Conservation (phyloP, 2,888 invertebrate genomes). For the Campaea margaritaria region DNA sequence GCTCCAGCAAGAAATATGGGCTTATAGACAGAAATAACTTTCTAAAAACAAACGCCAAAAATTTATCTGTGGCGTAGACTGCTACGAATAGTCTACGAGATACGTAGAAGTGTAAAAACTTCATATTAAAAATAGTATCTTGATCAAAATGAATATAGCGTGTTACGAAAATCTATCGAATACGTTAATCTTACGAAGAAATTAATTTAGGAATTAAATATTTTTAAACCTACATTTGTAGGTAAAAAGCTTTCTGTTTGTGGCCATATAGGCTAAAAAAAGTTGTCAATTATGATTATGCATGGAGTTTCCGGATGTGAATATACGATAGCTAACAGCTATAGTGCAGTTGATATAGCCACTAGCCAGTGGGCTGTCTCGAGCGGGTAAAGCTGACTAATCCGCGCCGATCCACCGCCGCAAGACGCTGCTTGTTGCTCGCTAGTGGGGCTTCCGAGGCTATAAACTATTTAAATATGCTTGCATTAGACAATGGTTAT, state of each 20-base stretch:
- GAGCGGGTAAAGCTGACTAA: slow-evolving; percentile 67
- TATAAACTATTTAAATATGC: slow-evolving; percentile 37
- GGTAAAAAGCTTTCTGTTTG: too few species aligned
- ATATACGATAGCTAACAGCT: too few species aligned
- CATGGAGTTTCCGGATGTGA: too few species aligned
- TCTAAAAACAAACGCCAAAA: neutral
- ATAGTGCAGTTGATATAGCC: neutral
- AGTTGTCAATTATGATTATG: too few species aligned
- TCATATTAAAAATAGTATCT: neutral
- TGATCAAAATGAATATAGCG: too few species aligned
- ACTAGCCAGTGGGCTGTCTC: slow-evolving; percentile 25
- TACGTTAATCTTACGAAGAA: too few species aligned
- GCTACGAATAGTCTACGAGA: slow-evolving; percentile 23
- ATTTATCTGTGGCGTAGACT: slow-evolving; percentile 4
- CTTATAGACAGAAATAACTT: too few species aligned
- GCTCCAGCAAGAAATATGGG: too few species aligned
- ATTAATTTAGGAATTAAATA: too few species aligned
- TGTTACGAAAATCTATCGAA: too few species aligned
- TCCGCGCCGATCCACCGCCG: slow-evolving; percentile 65
- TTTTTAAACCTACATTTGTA: too few species aligned
- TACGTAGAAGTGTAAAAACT: slow-evolving; percentile 8
- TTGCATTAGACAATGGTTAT: slow-evolving; percentile 14
- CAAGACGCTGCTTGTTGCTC: slow-evolving; percentile 79
- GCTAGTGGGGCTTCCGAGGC: slow-evolving; percentile 65
- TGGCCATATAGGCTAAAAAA: too few species aligned